Base-by-base conservation (phyloP, 2,113 vertebrate species). In the Eurypyga helias region DNA sequence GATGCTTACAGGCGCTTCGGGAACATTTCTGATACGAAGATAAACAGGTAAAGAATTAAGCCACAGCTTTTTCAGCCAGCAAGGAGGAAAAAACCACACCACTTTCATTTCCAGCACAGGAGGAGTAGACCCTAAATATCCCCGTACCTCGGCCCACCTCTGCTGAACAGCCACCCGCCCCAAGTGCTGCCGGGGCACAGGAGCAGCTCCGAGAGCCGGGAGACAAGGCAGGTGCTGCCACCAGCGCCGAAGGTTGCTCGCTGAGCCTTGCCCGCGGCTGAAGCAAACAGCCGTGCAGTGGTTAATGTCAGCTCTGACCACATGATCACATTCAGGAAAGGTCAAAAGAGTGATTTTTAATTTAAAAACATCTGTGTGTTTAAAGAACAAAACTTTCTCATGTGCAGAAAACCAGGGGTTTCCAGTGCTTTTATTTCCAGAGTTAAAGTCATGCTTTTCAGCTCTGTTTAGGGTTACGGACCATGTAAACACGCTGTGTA, bases 301-400 rank as follows among this genome's bases (percentile, higher is more conserved):
- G 97, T 96, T 98, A 97, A 97, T 95, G 91, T 95, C 96, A 95
- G 83, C 94, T 92, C 94, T 34, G 77, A 95, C 87, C 96, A 97
- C 97, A 96, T 70, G 65, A 89, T 95, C 94, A 29, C 95, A 65
- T 96, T 95, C 96, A 80, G 87, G 73, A 98, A 98, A 98, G 97
- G 97, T 98, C 98, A 98, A 87, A 96, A 89, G 96, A 98, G 93
- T 89, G 94, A 98, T 98, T 98, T 98, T 98, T 98, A 97, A 96
- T 97, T 97, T 97, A 96, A 97, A 97, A 97, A 97, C 97, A 97
- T 97, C 96, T 98, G 93, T 72, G 91, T 92, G 83, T 80, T 97
- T 91, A 97, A 98, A 98, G 96, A 97, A 97, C 97, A 97, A 92
- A 94, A 97, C 93, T 98, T 98, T 98, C 98, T 98, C 97, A 98